Evolutionary conservation across 2,113 vertebrate genomes (phyloP).

Genomic region (Cyprinus carpio): DNA sequence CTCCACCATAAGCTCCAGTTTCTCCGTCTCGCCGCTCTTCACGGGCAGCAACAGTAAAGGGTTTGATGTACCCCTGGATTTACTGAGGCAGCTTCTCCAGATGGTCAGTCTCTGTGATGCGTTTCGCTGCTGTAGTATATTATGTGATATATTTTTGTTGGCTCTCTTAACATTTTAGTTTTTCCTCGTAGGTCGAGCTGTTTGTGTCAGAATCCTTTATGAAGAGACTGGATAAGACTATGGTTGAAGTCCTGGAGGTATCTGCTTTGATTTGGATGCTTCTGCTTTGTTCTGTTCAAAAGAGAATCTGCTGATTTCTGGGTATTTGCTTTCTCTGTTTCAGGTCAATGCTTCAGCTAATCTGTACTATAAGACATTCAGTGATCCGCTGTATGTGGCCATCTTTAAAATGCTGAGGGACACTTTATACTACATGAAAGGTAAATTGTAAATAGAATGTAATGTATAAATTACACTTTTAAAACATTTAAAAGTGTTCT

Average conservation of each 20-base stretch:
- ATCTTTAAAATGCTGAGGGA: slow-evolving; percentile 98
- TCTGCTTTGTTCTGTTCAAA: neutral
- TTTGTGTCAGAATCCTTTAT: slow-evolving; percentile 87
- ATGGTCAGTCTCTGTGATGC: slow-evolving; percentile 77
- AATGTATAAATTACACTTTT: neutral
- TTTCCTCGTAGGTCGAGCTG: slow-evolving; percentile 81
- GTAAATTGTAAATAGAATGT: slow-evolving; percentile 64
- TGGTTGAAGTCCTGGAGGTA: slow-evolving; percentile 84
- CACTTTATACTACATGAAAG: slow-evolving; percentile 91
- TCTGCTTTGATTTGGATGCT: neutral
- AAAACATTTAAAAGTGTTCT: neutral
- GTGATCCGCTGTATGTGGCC: slow-evolving; percentile 91
- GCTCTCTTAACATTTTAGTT: neutral
- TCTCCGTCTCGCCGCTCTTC: slow-evolving; percentile 94
- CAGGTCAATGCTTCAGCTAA: slow-evolving; percentile 78
- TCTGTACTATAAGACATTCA: slow-evolving; percentile 89
- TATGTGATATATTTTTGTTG: no score
- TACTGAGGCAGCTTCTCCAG: slow-evolving; percentile 86
- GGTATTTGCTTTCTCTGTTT: slow-evolving; percentile 44
- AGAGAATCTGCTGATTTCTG: neutral
- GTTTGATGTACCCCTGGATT: slow-evolving; percentile 86
- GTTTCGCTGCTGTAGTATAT: neutral
- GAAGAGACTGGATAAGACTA: slow-evolving; percentile 81
- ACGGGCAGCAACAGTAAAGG: slow-evolving; percentile 87
- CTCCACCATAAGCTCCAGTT: slow-evolving; percentile 94